phyloP scores from a whole-genome alignment of 2,888 invertebrate species.

The Diarsia dahlii region DNA sequence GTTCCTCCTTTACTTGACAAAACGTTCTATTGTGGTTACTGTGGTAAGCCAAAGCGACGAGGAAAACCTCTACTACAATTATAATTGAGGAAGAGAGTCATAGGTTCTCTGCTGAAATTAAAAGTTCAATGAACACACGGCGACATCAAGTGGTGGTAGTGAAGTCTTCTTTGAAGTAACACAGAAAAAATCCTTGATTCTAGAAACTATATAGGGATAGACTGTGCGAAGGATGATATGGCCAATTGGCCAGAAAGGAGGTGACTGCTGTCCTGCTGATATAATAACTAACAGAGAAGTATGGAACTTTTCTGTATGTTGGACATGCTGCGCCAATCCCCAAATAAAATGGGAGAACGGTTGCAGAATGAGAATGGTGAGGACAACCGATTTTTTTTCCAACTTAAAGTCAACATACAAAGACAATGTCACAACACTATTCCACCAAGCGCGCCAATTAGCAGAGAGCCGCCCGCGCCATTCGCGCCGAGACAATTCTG shows the following conservation, averaged over 20 bases:
- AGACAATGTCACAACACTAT: slow-evolving; percentile 60
- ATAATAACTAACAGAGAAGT: neutral
- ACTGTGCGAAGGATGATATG: neutral
- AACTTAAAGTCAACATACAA: neutral
- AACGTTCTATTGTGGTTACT: neutral
- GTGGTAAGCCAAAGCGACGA: neutral
- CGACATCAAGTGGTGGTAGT: neutral
- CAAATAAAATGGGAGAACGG: neutral
- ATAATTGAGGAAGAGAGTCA: neutral
- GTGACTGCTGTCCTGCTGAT: neutral
- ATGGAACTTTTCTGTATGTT: neutral
- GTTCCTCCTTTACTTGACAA: neutral
- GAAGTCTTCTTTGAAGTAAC: neutral
- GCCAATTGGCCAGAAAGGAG: neutral
- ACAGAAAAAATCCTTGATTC: neutral
- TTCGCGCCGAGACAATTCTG: slow-evolving; percentile 70
- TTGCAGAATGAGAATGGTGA: neutral
- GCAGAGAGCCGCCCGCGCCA: slow-evolving; percentile 67
- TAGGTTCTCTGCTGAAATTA: neutral
- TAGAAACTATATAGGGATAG: neutral
- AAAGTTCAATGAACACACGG: slow-evolving; percentile 7
- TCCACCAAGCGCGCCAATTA: slow-evolving; percentile 71
- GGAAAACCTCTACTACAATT: neutral
- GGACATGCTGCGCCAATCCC: neutral
- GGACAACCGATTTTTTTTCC: neutral